phyloP scores from a whole-genome alignment of 2,797 vertebrate genomes.

The Rachycentron canadum region DNA sequence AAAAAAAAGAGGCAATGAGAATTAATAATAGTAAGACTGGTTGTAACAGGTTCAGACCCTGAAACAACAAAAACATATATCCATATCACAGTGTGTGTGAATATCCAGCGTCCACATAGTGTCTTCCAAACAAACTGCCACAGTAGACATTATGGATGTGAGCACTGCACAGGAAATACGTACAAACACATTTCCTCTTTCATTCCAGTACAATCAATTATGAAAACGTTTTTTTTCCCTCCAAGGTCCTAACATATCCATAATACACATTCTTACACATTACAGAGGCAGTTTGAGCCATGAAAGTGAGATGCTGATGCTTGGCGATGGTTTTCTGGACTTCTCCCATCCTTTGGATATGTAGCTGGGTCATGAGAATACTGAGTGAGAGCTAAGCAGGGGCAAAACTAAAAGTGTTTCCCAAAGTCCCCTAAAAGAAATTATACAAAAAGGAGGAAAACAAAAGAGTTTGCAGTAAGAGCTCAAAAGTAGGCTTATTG shows the following conservation, averaged over 20 bases:
- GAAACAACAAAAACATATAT: conserved; percentile 72
- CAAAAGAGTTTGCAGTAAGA: conserved; percentile 59
- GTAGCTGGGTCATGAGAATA: conserved; percentile 73
- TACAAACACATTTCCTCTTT: conserved; percentile 58
- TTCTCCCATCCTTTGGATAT: conserved; percentile 67
- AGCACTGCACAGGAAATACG: conserved; percentile 65
- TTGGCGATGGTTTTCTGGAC: conserved; percentile 53
- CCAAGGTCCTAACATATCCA: conserved; percentile 60
- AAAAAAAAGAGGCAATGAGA: conserved; percentile 34
- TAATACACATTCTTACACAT: conserved; percentile 73
- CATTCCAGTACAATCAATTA: conserved; percentile 72
- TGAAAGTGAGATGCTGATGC: conserved; percentile 73
- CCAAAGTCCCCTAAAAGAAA: conserved; percentile 54
- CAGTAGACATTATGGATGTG: conserved; percentile 60
- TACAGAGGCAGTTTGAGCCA: conserved; percentile 63
- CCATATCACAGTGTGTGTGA: conserved; percentile 79
- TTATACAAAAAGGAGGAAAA: conserved; percentile 54
- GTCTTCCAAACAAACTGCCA: conserved; percentile 58
- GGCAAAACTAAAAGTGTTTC: conserved; percentile 23
- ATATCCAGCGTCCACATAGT: conserved; percentile 73
- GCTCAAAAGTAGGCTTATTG: conserved; percentile 67
- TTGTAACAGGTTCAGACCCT: conserved; percentile 60
- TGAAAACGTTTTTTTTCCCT: conserved; percentile 49
- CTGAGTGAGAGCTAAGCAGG: conserved; percentile 51
- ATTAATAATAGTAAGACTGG: conserved; percentile 34